Conservation (phyloP, 2,113 vertebrate genomes). For the Calyptomena viridis region DNA sequence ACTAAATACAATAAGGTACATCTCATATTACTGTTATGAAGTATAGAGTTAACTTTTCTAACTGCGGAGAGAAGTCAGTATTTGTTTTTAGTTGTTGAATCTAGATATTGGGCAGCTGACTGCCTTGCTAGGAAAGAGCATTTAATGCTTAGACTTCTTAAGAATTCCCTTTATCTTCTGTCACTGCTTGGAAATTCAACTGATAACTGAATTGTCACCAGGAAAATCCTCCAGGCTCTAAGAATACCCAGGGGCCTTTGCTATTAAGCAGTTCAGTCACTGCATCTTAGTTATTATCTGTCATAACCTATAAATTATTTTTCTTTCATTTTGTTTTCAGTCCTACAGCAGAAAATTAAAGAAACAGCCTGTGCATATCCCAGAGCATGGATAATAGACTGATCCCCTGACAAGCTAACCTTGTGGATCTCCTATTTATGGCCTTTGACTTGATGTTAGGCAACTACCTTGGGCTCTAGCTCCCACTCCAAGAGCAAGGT, state of each 20-base stretch:
- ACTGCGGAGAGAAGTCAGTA: neutral
- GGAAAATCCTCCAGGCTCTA: neutral
- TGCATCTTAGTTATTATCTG: neutral
- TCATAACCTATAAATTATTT: neutral
- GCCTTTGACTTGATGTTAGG: neutral
- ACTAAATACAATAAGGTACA: neutral
- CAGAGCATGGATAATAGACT: rapidly evolving
- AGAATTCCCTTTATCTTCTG: neutral
- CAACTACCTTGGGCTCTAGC: neutral
- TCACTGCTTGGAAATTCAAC: neutral
- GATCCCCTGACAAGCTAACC: neutral
- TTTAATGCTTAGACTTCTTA: neutral
- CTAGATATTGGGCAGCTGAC: neutral
- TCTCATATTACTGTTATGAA: neutral
- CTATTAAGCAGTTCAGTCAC: neutral
- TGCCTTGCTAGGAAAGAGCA: neutral
- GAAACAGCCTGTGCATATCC: neutral
- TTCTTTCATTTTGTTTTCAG: neutral
- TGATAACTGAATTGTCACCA: neutral
- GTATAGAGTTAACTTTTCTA: neutral
- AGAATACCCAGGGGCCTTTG: neutral
- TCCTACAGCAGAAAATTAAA: neutral
- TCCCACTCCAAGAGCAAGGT: neutral
- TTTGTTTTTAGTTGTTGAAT: neutral
- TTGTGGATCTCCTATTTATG: neutral